Percentiles rank a stretch among this genome's conserved stretches.
Evolutionary conservation across 2,113 vertebrate genomes (phyloP).

Genomic region (Oenanthe melanoleuca): DNA sequence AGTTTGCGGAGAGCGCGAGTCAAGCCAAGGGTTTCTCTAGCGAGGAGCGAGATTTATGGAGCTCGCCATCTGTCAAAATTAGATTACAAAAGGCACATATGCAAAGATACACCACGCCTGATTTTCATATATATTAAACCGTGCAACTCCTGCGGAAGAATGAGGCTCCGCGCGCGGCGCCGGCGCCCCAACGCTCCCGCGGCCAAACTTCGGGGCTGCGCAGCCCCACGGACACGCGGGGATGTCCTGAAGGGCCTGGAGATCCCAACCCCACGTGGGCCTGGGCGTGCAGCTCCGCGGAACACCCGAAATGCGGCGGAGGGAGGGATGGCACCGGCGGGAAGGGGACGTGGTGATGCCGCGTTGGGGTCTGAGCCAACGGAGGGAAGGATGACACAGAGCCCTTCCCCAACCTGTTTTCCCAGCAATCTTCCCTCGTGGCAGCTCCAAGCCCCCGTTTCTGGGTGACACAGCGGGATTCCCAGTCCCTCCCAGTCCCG

Average conservation of each 20-base stretch:
- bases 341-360: accelerated
- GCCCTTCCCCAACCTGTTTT: not conserved
- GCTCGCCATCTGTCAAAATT: constrained; percentile 84
- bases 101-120: constrained; percentile 86
- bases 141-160: constrained; percentile 84
- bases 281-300: not conserved
- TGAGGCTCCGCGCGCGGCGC: constrained; percentile 78
- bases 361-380: not conserved
- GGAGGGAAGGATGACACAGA: not conserved
- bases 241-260: not conserved
- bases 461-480: not conserved
- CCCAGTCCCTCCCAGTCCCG: accelerated
- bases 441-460: not conserved
- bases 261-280: not conserved
- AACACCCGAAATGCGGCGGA: accelerated
- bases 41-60: constrained; percentile 77
- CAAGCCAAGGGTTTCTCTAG: constrained; percentile 79
- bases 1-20: constrained; percentile 74
- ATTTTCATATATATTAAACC: constrained; percentile 99
- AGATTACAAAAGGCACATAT: constrained; percentile 88
- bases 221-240: not conserved
- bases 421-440: accelerated
- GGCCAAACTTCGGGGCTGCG: constrained; percentile 76
- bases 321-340: accelerated
- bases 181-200: constrained; percentile 79